Base-by-base conservation (phyloP, 2,797 vertebrate genomes). In the Neosalanx taihuensis region DNA sequence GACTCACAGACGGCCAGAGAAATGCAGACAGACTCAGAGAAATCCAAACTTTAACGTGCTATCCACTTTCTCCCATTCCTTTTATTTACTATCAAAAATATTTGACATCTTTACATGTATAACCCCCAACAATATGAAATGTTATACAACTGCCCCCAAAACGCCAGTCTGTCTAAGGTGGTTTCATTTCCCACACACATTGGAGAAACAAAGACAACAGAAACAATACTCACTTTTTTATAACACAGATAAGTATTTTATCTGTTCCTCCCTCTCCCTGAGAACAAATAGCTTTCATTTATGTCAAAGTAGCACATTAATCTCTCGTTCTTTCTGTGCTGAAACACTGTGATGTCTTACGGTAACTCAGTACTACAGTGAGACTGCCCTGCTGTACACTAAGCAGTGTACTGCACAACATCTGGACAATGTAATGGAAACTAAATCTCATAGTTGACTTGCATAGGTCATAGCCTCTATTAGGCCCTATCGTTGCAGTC, bases 381-480 rank as follows among this genome's bases (percentile, higher is more conserved):
- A n/a, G 18, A 58, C 20, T 58, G 5, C 12, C 56, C 18, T 15
- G 26, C 29, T 15, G 60, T 51, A 63, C 56, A 72, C 63, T 65
- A 71, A 61, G 67, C 80, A 26, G 62, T 20, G n/a, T 70, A 74
- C 82, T 81, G 69, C 66, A 72, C 68, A 71, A 78, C 72, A 67
- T 80, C 76, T 83, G 70, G 69, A 71, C 15, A 30, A 51, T 56
- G 60, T 70, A 72, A 80, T 69, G 76, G 58, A 83, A 85, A 83
- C 66, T 51, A 71, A 70, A 84, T 66, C 33, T 30, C 76, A n/a
- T 7, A 2, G 71, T 13, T 10, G n/a, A 12, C 31, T 63, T 56
- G 30, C 37, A n/a, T 59, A 35, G 61, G 13, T 49, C 57, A 64
- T 4, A 37, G 67, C 37, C 73, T 80, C 64, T 71, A 68, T 72